Base-by-base conservation (phyloP, 2,888 invertebrate genomes). In the Lapara coniferarum region DNA sequence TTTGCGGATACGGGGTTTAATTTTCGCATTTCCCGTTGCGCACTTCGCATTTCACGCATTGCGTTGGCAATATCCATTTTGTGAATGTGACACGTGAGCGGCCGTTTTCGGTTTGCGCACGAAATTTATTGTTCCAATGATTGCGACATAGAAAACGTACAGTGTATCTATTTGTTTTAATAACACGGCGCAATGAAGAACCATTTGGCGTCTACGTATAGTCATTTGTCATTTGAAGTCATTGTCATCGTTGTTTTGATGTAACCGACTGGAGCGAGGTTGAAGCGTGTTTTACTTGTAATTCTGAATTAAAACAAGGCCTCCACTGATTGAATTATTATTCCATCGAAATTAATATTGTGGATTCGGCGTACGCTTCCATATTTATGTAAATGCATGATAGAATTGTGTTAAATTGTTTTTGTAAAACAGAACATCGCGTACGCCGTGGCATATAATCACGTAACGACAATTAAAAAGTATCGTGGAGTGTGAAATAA, bases 101-200 rank as follows among this genome's bases (percentile, higher is more conserved):
- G 75, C 75, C 77, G 73, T 75, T 74, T 69, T 63, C 63, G 63
- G 63, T 63, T 4, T 63, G 63, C 12, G 63, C 19, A 63, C 70
- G 80, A 87, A 86, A 89, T 89, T 87, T 88, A 90, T 90, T 82
- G 87, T 89, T 86, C 82, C 67, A 85, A 86, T 86, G 86, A 88
- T 89, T 85, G 83, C 81, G 76, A 85, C 81, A 80, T 83, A 84
- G 84, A 81, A 73, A 73, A 75, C 77, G 76, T 74, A 73, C 80
- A 81, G 81, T 80, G 82, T 71, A 77, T 84, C 85, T 89, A 88
- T 90, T 89, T 89, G 84, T 89, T 88, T 88, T 85, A 88, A 88
- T 89, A 88, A 85, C 81, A 84, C 77, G 80, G 76, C 78, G 78
- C 77, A 81, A 81, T 78, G 78, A 80, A 81, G 81, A 83, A 69